Conservation (phyloP, 2,888 invertebrate species). For the Drosophila anomelani region DNA sequence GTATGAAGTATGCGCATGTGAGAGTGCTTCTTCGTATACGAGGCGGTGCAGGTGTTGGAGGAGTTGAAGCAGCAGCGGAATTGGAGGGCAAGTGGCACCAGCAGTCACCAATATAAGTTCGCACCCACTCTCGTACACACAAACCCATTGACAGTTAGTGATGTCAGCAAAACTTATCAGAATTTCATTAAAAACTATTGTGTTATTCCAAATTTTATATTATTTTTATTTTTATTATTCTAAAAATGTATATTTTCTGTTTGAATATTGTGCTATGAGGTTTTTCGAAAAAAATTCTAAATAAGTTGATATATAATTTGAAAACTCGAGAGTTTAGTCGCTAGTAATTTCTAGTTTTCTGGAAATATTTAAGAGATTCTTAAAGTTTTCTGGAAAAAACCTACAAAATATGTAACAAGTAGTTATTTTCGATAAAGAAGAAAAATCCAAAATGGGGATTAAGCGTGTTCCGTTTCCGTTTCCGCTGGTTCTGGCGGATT, state of each 20-base stretch:
- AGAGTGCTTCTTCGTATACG: background rate
- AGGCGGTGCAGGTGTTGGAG: background rate
- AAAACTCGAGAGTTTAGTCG: background rate
- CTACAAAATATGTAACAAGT: no score
- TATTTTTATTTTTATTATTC: background rate
- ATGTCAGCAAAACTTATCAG: background rate
- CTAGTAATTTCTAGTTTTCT: background rate
- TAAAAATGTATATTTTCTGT: background rate
- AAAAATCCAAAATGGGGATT: background rate
- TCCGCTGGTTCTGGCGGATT: background rate
- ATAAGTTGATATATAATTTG: background rate
- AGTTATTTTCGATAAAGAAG: no score
- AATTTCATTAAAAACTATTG: background rate
- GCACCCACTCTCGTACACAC: slow-evolving; percentile 18
- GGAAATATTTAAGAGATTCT: background rate
- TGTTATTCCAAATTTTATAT: background rate
- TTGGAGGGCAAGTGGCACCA: slow-evolving; percentile 13
- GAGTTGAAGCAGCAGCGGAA: background rate
- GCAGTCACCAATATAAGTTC: slow-evolving; percentile 24
- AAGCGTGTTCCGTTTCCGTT: background rate
- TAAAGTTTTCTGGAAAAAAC: background rate
- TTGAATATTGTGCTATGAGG: background rate
- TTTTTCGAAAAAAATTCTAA: background rate
- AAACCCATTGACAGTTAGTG: slow-evolving; percentile 27
- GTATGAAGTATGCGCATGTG: slow-evolving; percentile 24